These are phyloP conservation scores for Monopterus albus DNA, from an alignment of 2,113 vertebrate genomes.

Conservation along the genomic window DNA sequence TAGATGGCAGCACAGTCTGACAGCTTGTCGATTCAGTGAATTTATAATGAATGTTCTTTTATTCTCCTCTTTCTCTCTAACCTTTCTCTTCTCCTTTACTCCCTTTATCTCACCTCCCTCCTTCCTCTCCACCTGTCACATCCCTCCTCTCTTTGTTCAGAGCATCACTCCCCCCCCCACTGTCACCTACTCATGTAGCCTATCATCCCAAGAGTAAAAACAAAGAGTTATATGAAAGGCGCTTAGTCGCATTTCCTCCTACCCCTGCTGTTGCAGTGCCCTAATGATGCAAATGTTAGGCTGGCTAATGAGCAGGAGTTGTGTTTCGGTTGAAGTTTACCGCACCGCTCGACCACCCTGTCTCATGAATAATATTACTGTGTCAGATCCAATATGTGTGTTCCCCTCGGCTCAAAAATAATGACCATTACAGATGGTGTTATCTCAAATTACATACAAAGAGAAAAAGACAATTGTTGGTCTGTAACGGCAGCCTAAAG, in stretches of 20 bases:
- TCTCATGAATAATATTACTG: constrained; percentile 76
- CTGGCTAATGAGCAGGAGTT: constrained; percentile 74
- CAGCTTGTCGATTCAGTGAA: constrained; percentile 80
- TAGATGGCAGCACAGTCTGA: constrained; percentile 56
- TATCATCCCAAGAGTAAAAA: constrained; percentile 65
- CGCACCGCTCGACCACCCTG: constrained; percentile 44
- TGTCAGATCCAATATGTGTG: constrained; percentile 68
- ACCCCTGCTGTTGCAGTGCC: constrained; percentile 71
- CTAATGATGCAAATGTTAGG: constrained; percentile 77
- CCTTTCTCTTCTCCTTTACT: constrained; percentile 65
- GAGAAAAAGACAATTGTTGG: constrained; percentile 37
- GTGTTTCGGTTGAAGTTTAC: constrained; percentile 63
- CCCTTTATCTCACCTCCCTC: constrained; percentile 36
- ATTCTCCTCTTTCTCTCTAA: constrained; percentile 69
- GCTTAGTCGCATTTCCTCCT: constrained; percentile 58
- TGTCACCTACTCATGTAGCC: constrained; percentile 70
- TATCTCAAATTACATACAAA: constrained; percentile 44
- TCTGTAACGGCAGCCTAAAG: constrained; percentile 18
- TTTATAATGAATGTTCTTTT: constrained; percentile 77
- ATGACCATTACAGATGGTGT: constrained; percentile 79
- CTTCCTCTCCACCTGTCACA: constrained; percentile 34
- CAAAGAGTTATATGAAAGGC: constrained; percentile 67
- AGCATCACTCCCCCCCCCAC: constrained; percentile 37
- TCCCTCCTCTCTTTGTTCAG: constrained; percentile 29
- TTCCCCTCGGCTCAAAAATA: constrained; percentile 60